Conservation (phyloP, 2,113 vertebrate species). For the Dicaeum eximium region DNA sequence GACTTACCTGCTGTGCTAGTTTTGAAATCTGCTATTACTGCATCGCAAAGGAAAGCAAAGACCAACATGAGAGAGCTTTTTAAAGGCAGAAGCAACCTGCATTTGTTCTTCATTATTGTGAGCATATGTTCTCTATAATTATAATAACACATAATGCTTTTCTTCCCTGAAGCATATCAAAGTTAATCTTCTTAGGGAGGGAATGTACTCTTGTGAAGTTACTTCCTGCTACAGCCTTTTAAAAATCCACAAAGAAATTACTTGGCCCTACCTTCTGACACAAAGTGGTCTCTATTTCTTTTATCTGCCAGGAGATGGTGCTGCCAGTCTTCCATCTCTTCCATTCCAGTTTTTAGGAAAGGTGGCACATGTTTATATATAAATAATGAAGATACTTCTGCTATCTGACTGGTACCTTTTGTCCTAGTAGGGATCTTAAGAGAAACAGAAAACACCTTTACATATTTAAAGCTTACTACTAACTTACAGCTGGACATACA, state of each 20-base stretch:
- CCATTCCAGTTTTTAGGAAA: neutral
- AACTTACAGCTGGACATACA: neutral
- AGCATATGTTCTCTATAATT: neutral
- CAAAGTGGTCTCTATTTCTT: neutral
- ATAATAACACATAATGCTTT: neutral
- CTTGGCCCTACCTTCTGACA: neutral
- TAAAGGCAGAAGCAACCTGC: neutral
- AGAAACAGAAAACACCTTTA: neutral
- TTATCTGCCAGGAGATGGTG: slow-evolving; percentile 57
- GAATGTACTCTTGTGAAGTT: neutral
- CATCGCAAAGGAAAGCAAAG: neutral
- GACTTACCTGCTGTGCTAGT: neutral
- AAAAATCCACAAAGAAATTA: neutral
- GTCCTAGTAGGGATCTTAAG: neutral
- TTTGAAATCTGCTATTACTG: neutral
- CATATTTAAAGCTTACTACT: neutral
- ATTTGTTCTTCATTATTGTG: slow-evolving; percentile 21
- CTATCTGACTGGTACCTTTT: neutral
- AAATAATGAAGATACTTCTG: neutral
- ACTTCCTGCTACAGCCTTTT: slow-evolving; percentile 1
- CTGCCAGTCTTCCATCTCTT: slow-evolving; percentile 36
- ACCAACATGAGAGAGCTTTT: neutral
- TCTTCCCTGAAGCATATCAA: neutral
- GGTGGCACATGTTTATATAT: neutral
- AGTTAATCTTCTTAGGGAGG: neutral